phyloP scores from a whole-genome alignment of 1,140 invertebrate species.

The Drosophila pectinifera region DNA sequence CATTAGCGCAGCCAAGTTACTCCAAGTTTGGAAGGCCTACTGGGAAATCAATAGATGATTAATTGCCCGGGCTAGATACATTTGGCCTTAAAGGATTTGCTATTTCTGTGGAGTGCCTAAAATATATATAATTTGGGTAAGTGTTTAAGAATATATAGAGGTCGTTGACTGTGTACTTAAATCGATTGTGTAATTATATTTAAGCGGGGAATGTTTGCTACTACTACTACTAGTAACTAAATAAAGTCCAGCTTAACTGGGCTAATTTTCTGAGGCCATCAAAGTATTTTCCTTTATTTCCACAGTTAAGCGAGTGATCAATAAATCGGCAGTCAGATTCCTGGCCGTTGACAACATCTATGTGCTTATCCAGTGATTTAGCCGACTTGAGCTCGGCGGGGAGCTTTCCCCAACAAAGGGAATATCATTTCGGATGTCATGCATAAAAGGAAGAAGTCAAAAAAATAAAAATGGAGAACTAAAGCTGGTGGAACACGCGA shows the following conservation, averaged over 20 bases:
- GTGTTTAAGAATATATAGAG: not conserved
- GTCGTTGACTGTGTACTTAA: not conserved
- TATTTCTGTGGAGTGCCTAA: slow-evolving; percentile 16
- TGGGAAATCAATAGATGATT: slow-evolving; percentile 60
- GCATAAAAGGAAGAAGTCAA: slow-evolving; percentile 40
- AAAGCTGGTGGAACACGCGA: slow-evolving; percentile 59
- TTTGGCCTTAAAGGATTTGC: slow-evolving; percentile 43
- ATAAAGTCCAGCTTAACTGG: not conserved
- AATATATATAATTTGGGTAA: slow-evolving; percentile 2
- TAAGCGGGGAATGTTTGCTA: not conserved
- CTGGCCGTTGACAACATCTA: slow-evolving; percentile 49
- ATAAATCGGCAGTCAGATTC: slow-evolving; percentile 25
- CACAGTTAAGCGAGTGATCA: slow-evolving; percentile 33
- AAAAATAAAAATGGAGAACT: slow-evolving; percentile 18
- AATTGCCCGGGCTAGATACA: slow-evolving; percentile 33
- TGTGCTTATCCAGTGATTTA: slow-evolving; percentile 54
- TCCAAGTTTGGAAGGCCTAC: slow-evolving; percentile 13
- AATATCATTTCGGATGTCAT: slow-evolving; percentile 59
- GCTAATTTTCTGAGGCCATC: not conserved
- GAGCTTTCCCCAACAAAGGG: slow-evolving; percentile 38
- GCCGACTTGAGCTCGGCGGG: slow-evolving; percentile 35
- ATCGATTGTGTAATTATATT: not conserved
- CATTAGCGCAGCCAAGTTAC: slow-evolving; percentile 31
- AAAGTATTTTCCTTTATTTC: slow-evolving; percentile 4
- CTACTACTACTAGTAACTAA: not conserved